Conservation (phyloP, 2,797 vertebrate species). For the Molossus molossus region DNA sequence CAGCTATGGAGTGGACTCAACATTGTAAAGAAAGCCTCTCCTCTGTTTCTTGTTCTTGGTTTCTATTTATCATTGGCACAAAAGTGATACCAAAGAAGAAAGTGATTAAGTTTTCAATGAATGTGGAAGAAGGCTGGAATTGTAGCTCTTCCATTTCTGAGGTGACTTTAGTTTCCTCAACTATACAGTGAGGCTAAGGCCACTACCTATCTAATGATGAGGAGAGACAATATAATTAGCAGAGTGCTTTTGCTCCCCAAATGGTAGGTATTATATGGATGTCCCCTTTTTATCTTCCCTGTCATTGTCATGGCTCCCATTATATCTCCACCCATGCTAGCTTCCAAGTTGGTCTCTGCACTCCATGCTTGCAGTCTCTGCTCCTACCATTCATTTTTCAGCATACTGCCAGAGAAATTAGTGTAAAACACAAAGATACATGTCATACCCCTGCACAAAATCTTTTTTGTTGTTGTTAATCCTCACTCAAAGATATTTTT, state of each 20-base stretch:
- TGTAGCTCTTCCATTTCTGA: not conserved
- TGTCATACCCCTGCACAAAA: not conserved
- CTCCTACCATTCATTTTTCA: not conserved
- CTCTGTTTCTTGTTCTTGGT: not conserved
- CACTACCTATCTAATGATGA: not conserved
- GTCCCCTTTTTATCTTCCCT: not conserved
- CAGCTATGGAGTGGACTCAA: not conserved
- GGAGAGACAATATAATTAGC: not conserved
- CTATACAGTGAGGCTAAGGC: not conserved
- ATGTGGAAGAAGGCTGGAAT: not conserved
- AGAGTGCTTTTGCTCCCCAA: not conserved
- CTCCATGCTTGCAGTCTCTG: not conserved
- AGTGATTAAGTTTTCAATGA: not conserved
- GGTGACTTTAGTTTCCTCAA: conserved; percentile 29
- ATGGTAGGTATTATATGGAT: not conserved
- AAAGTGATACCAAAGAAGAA: conserved; percentile 6
- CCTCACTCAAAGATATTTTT: too few species aligned
- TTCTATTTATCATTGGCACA: not conserved
- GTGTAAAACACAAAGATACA: not conserved
- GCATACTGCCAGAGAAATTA: not conserved
- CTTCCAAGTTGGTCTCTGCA: not conserved
- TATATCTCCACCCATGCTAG: not conserved
- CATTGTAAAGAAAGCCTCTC: not conserved
- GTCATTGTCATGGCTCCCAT: not conserved
- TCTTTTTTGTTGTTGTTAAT: not conserved